Evolutionary conservation across 2,113 vertebrate species (phyloP).

Genomic region (Serinus canaria): DNA sequence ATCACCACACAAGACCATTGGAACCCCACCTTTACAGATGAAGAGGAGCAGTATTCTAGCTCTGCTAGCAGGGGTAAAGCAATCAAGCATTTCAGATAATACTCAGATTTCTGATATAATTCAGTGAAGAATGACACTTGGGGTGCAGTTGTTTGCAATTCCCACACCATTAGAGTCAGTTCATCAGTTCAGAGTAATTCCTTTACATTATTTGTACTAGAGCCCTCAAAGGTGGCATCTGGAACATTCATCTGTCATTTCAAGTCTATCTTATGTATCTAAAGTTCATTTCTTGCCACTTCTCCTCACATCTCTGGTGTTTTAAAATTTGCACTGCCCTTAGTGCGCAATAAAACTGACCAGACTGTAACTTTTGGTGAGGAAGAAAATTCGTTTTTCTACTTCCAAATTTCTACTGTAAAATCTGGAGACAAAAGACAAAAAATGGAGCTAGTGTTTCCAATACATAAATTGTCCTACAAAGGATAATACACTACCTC

Average conservation of each 20-base stretch:
- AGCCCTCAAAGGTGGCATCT: not conserved
- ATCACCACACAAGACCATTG: not conserved
- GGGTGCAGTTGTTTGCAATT: not conserved
- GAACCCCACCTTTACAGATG: not conserved
- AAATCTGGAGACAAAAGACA: not conserved
- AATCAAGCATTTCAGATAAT: not conserved
- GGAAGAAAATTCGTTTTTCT: not conserved
- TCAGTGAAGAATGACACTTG: not conserved
- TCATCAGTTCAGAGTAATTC: not conserved
- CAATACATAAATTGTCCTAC: not conserved
- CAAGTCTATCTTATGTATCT: not conserved
- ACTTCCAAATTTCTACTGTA: not conserved
- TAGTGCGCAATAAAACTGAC: not conserved
- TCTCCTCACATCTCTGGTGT: not conserved
- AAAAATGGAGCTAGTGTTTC: not conserved
- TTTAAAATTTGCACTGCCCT: not conserved
- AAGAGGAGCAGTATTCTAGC: constrained; percentile 24
- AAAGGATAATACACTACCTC: not conserved
- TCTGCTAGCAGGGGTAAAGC: constrained; percentile 26
- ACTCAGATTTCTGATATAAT: not conserved
- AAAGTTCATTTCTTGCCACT: not conserved
- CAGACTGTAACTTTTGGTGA: not conserved
- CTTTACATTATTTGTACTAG: not conserved
- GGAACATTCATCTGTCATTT: not conserved
- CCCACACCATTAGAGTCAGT: not conserved